These are phyloP conservation scores for Smithornis capensis DNA, from an alignment of 2,113 vertebrate genomes.

Conservation along the genomic window DNA sequence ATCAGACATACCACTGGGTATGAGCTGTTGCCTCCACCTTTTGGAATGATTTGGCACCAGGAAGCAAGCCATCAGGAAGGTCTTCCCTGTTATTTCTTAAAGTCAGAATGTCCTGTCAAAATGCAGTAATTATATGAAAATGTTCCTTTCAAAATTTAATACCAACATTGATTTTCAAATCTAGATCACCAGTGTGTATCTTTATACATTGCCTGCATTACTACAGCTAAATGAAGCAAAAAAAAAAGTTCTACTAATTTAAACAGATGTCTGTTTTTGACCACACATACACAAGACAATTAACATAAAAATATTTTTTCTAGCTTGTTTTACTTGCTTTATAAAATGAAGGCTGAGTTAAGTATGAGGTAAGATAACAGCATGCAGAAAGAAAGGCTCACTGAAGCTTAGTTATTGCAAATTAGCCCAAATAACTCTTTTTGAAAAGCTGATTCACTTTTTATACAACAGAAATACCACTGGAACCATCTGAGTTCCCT, in stretches of 20 bases:
- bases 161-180: not conserved
- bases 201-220: not conserved
- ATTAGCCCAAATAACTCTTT: not conserved
- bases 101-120: not conserved
- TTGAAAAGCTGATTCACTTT: conserved; percentile 40
- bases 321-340: not conserved
- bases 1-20: not conserved
- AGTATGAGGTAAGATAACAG: not conserved
- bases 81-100: not conserved
- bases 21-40: not conserved
- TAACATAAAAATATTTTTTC: not conserved
- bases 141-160: not conserved
- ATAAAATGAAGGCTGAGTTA: not conserved
- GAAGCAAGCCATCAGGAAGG: not conserved
- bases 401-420: not conserved
- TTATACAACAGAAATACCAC: not conserved
- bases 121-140: not conserved
- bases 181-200: not conserved
- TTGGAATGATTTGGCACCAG: not conserved
- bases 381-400: not conserved
- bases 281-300: not conserved
- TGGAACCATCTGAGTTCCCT: not conserved
- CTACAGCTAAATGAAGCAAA: not conserved
- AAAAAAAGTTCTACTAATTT: not conserved
- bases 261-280: not conserved